A percentile compares a stretch with the other conserved stretches of the same genome.
phyloP scores from a whole-genome alignment of 2,888 invertebrate genomes.

The Eristalis intricaria region DNA sequence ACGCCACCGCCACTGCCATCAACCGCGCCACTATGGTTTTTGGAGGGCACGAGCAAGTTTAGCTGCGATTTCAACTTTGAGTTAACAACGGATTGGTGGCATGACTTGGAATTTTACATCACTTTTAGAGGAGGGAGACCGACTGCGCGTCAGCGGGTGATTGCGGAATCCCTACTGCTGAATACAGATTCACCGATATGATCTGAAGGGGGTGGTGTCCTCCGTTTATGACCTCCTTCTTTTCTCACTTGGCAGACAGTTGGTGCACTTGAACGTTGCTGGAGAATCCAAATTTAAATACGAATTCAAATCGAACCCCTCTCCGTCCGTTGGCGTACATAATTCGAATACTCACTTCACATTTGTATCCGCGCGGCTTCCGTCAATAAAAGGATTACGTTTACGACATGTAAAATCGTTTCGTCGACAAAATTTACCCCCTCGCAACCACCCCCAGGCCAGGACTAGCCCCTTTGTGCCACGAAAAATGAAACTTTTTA shows the following conservation, averaged over 20 bases:
- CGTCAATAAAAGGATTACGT: constrained; percentile 66
- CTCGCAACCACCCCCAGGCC: background rate
- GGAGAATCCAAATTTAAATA: constrained; percentile 36
- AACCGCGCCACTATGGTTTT: constrained; percentile 39
- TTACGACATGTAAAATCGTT: constrained; percentile 67
- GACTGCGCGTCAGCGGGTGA: background rate
- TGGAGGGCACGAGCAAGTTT: constrained; percentile 28
- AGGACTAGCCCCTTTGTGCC: background rate
- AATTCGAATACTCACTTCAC: constrained; percentile 39
- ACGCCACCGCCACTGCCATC: constrained; percentile 28
- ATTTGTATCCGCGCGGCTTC: constrained; percentile 55
- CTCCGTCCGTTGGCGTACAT: constrained; percentile 12
- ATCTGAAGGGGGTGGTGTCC: constrained; percentile 20
- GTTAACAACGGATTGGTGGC: constrained; percentile 18
- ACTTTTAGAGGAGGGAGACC: background rate
- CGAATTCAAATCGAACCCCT: constrained; percentile 14
- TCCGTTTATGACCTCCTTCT: constrained; percentile 48
- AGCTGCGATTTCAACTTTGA: constrained; percentile 54
- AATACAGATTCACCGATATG: constrained; percentile 25
- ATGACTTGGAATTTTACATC: constrained; percentile 36
- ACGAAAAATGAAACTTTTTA: constrained; percentile 58
- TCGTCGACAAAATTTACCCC: constrained; percentile 53
- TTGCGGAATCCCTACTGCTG: background rate
- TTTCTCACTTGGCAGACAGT: constrained; percentile 24
- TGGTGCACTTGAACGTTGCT: constrained; percentile 12